phyloP scores from a whole-genome alignment of 2,888 invertebrate species.

The Drosophila yooni region DNA sequence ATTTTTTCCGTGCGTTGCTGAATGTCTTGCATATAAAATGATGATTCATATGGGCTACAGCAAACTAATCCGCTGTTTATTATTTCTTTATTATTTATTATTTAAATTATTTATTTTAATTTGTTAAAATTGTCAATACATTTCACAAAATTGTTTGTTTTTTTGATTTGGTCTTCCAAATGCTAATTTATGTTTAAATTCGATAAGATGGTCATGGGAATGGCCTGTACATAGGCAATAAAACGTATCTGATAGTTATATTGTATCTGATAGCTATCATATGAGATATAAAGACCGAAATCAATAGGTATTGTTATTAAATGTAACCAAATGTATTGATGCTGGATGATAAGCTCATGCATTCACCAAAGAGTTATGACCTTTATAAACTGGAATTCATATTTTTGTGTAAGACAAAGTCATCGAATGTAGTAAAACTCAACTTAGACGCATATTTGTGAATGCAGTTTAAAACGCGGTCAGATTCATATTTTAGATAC shows the following conservation, averaged over 20 bases:
- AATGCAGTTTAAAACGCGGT: constrained; percentile 62
- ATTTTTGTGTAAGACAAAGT: constrained; percentile 47
- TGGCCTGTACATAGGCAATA: not conserved
- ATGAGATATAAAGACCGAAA: not conserved
- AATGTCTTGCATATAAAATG: not conserved
- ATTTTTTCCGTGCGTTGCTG: not conserved
- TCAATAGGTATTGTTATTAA: constrained; percentile 16
- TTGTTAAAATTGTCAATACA: not conserved
- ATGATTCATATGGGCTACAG: not conserved
- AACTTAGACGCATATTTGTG: constrained; percentile 29
- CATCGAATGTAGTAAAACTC: constrained; percentile 28
- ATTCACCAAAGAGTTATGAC: constrained; percentile 61
- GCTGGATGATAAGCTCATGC: constrained; percentile 31
- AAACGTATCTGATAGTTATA: not conserved
- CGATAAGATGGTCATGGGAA: not conserved
- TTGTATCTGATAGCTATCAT: not conserved
- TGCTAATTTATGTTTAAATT: not conserved
- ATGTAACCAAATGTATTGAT: constrained; percentile 19
- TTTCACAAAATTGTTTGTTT: not conserved
- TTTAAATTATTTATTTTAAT: not conserved
- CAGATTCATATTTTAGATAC: constrained; percentile 69
- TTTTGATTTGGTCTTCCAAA: not conserved
- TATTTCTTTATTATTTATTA: not conserved
- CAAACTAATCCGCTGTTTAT: not conserved
- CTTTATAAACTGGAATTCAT: constrained; percentile 49